Evolutionary conservation across 1,140 invertebrate genomes (phyloP).

Genomic region (Microplitis demolitor): DNA sequence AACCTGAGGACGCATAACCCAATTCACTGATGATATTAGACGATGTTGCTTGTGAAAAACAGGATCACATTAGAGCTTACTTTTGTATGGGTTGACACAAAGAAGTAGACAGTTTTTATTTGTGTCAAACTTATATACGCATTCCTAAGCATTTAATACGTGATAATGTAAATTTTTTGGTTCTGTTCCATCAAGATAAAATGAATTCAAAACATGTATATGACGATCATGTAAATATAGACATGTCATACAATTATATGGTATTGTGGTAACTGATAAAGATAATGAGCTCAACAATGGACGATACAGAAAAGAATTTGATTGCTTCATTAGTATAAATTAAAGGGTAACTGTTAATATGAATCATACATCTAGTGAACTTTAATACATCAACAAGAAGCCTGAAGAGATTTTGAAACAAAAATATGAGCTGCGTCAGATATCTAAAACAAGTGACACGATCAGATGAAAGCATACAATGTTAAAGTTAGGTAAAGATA

Average conservation of each 20-base stretch:
- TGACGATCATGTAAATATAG: no score
- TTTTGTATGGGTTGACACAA: no score
- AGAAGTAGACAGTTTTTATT: no score
- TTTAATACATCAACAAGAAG: slow-evolving; percentile 7
- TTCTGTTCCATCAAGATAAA: slow-evolving; percentile 14
- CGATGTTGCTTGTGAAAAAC: no score
- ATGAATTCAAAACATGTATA: slow-evolving; percentile 3
- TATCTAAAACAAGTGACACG: slow-evolving; percentile 28
- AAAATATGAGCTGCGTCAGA: slow-evolving; percentile 17
- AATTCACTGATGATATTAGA: no score
- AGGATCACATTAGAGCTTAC: no score
- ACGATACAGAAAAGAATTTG: slow-evolving; percentile 5
- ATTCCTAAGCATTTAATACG: neutral
- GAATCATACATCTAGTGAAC: neutral
- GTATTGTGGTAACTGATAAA: slow-evolving; percentile 29
- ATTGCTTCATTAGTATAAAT: slow-evolving; percentile 20
- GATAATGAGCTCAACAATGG: slow-evolving; percentile 24
- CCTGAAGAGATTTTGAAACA: slow-evolving; percentile 6
- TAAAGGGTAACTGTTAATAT: neutral
- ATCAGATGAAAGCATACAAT: slow-evolving; percentile 30
- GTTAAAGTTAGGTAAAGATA: slow-evolving; percentile 19
- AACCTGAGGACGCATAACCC: no score
- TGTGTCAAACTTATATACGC: no score
- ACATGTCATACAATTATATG: slow-evolving; percentile 3
- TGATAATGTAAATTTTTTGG: slow-evolving; percentile 7